These are phyloP conservation scores for Telmatherina bonti DNA, from an alignment of 2,797 vertebrate species.

Conservation along the genomic window DNA sequence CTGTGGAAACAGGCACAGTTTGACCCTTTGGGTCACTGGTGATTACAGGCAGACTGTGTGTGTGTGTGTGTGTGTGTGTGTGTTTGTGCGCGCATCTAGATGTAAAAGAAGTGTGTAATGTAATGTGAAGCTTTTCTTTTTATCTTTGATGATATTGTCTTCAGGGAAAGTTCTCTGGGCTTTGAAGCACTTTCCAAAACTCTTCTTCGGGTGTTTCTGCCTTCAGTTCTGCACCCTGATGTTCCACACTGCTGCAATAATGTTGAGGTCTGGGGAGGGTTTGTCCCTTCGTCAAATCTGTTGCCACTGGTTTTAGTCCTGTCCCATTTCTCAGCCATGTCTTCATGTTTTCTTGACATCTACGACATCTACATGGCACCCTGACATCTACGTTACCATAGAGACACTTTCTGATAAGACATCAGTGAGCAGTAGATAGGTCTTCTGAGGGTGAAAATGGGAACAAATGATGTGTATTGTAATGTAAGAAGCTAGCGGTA, in stretches of 20 bases:
- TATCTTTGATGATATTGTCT: too few relatives aligned
- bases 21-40: conserved; percentile 16
- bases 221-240: too few relatives aligned
- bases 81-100: background rate
- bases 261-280: background rate
- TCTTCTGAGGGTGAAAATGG: background rate
- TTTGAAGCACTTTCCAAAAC: too few relatives aligned
- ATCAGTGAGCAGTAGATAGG: background rate
- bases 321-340: background rate
- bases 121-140: too few relatives aligned
- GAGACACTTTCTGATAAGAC: background rate
- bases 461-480: too few relatives aligned
- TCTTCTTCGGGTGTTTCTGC: too few relatives aligned
- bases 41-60: conserved; percentile 8
- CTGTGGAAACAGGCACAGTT: conserved; percentile 27
- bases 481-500: too few relatives aligned
- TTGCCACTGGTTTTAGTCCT: background rate
- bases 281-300: too few relatives aligned
- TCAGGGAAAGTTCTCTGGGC: too few relatives aligned
- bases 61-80: background rate
- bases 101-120: background rate
- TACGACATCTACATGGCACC: too few relatives aligned
- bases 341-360: background rate
- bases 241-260: background rate
- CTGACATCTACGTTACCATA: background rate